These are phyloP conservation scores for Matsumyia berberina DNA, from an alignment of 2,888 invertebrate genomes.

Conservation along the genomic window DNA sequence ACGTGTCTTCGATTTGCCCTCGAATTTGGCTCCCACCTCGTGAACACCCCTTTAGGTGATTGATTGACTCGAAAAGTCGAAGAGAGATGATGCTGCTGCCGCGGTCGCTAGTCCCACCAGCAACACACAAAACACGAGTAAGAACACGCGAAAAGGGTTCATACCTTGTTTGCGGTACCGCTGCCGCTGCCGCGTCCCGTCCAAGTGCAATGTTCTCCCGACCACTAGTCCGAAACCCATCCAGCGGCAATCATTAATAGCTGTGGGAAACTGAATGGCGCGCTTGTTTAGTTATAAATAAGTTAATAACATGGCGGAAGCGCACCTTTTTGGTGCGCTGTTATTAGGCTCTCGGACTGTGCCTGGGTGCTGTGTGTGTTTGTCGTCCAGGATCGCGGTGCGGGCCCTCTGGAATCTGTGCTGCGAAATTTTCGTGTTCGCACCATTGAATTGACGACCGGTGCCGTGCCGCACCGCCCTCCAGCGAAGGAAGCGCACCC, in stretches of 20 bases:
- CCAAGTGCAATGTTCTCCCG: conserved; percentile 47
- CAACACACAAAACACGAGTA: conserved; percentile 52
- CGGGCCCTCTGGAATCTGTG: conserved; percentile 56
- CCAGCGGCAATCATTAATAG: conserved; percentile 75
- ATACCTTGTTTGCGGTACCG: conserved; percentile 46
- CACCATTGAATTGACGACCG: conserved; percentile 74
- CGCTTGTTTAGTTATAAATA: conserved; percentile 83
- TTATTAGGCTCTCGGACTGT: conserved; percentile 69
- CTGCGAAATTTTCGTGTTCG: conserved; percentile 74
- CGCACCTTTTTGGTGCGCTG: conserved; percentile 80
- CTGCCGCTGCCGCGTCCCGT: conserved; percentile 3
- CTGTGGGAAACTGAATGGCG: conserved; percentile 77
- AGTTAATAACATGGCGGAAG: conserved; percentile 85
- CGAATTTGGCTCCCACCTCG: conserved; percentile 72
- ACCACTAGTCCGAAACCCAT: conserved; percentile 51
- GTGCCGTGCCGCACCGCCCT: conserved; percentile 63
- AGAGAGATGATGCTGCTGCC: conserved; percentile 39
- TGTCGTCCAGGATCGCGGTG: conserved; percentile 50
- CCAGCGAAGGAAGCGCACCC: conserved; percentile 71
- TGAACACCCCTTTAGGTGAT: conserved; percentile 76
- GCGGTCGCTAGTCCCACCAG: conserved; percentile 6
- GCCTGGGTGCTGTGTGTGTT: conserved; percentile 52
- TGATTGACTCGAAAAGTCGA: conserved; percentile 72
- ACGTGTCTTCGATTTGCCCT: conserved; percentile 69
- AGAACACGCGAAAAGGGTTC: conserved; percentile 56